Conservation (phyloP, 2,113 vertebrate species). For the Neodontobutis hainanensis region DNA sequence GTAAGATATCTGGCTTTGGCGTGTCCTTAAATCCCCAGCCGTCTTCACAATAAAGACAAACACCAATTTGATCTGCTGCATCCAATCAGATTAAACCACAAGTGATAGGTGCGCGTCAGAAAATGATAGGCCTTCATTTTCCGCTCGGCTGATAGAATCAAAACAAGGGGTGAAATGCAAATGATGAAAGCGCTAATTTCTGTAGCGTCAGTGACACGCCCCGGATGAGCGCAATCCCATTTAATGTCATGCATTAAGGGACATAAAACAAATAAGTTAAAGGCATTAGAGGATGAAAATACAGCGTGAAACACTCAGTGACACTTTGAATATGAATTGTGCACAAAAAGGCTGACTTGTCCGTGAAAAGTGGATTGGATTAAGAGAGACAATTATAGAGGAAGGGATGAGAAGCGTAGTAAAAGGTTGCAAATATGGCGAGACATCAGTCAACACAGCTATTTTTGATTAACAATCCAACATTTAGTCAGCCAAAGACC, state of each 20-base stretch:
- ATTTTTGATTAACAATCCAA: neutral
- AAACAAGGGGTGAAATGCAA: conserved; percentile 30
- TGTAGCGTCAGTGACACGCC: conserved; percentile 4
- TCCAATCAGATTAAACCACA: conserved; percentile 12
- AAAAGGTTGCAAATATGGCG: conserved; percentile 15
- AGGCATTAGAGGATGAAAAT: conserved; percentile 36
- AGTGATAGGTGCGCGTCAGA: neutral
- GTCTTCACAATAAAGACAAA: neutral
- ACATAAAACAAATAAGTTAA: conserved; percentile 47
- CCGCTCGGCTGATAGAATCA: conserved; percentile 29
- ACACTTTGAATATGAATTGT: conserved; percentile 38
- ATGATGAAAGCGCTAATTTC: conserved; percentile 31
- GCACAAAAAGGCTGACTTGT: conserved; percentile 29
- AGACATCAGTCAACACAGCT: conserved; percentile 8
- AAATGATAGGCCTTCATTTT: conserved; percentile 26
- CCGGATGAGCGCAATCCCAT: conserved; percentile 20
- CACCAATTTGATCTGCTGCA: conserved; percentile 4
- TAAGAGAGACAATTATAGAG: conserved; percentile 33
- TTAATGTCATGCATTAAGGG: conserved; percentile 41
- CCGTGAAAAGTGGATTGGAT: conserved; percentile 44
- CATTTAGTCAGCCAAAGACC: too few relatives aligned
- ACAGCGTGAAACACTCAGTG: conserved; percentile 50
- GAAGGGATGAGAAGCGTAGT: conserved; percentile 17
- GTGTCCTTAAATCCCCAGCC: neutral
- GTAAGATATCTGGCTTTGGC: neutral